Conservation (phyloP, 1,140 invertebrate genomes). For the Neocloeon triangulifer region DNA sequence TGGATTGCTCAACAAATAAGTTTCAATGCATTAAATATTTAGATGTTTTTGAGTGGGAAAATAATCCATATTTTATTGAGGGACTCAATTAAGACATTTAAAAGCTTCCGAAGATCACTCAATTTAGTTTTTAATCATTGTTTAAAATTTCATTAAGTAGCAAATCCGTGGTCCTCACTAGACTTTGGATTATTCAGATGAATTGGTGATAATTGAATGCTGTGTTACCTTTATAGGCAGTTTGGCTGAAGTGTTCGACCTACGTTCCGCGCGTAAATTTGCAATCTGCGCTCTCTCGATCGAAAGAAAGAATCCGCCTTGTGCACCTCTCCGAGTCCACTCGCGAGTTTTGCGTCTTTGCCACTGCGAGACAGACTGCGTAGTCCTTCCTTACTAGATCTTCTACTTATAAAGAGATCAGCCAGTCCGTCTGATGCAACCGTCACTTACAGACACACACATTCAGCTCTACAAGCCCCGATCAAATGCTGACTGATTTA, state of each 20-base stretch:
- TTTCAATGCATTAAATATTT: too few species aligned
- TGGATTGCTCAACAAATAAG: too few species aligned
- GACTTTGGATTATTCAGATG: not conserved
- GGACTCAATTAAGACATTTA: not conserved
- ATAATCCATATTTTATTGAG: too few species aligned
- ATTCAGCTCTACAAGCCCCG: not conserved
- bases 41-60: too few species aligned
- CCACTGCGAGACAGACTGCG: slow-evolving; percentile 3
- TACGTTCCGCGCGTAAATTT: slow-evolving; percentile 4
- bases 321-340: not conserved
- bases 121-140: not conserved
- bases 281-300: slow-evolving; percentile 3
- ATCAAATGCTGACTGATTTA: not conserved
- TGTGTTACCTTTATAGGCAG: slow-evolving; percentile 30
- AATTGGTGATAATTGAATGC: slow-evolving; percentile 20
- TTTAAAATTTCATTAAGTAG: slow-evolving; percentile 1
- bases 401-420: not conserved
- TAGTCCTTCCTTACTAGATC: slow-evolving; percentile 1
- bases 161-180: not conserved
- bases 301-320: slow-evolving; percentile 2
- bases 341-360: slow-evolving; percentile 3
- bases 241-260: slow-evolving; percentile 20
- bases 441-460: not conserved
- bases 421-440: not conserved
- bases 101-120: not conserved